Evolutionary conservation across 2,113 vertebrate species (phyloP), one percentile per base, ranked within the genome.

Genomic region (Lipophrys pholis): DNA sequence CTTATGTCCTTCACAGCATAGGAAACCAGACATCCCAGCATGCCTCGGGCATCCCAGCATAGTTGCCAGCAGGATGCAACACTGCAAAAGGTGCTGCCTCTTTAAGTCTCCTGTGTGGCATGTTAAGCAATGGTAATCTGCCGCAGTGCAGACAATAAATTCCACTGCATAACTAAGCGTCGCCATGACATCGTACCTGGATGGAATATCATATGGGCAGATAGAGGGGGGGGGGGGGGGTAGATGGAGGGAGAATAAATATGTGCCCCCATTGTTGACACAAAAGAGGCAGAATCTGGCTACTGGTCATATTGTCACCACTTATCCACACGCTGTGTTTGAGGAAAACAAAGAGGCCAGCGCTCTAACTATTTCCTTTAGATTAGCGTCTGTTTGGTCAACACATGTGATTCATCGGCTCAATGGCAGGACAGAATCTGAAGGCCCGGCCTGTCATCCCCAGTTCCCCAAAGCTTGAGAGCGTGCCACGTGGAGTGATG

Each of bases 71-170:
- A 74, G 83, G 84, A 92, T 91, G 80, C 82, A 81, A 76, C 77
- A 76, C 84, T 60, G 70, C 62, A 69, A 90, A 86, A 90, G 84
- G 80, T 84, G 80, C 90, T 89, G 82, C 84, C 84, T 82, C 89
- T 89, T 90, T 86, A 89, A 89, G 87, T 90, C 85, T 87, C 85
- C 81, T 85, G 87, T 83, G 86, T 83, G 83, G 90, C 86, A 91
- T 91, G 91, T 91, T 91, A 91, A 93, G 90, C 91, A 91, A 88
- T 76, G 86, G 86, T 92, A 91, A 94, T 93, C 90, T 93, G 90
- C 91, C 83, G 88, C 90, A 93, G 86, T 92, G 90, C 90, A 93
- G 89, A 90, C 90, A 91, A 90, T 88, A 91, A 90, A 92, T 91
- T 88, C 83, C 82, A 74, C 88, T 83, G 90, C 88, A 93, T 89